phyloP scores from a whole-genome alignment of 2,113 vertebrate species.

The Rhinoderma darwinii region DNA sequence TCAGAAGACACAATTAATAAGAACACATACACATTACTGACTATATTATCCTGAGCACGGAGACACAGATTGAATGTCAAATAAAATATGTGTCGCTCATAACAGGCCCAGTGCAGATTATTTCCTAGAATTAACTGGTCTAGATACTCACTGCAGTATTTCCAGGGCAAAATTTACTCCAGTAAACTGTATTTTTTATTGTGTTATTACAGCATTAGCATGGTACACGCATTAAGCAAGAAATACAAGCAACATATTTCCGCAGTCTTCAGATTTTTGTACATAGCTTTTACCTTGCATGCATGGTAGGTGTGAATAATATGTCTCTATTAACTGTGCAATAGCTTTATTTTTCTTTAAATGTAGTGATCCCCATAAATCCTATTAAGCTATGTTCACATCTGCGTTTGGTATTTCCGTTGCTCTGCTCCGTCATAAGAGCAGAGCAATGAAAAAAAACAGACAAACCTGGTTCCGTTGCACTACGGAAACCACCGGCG shows the following conservation, averaged over 20 bases:
- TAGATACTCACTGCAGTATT: not conserved
- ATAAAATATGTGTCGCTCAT: not conserved
- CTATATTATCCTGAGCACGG: not conserved
- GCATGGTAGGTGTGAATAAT: not conserved
- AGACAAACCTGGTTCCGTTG: no score
- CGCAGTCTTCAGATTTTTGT: not conserved
- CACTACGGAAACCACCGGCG: no score
- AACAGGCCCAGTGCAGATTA: not conserved
- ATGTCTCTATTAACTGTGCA: not conserved
- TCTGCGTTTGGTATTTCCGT: no score
- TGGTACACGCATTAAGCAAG: not conserved
- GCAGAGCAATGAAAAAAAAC: no score
- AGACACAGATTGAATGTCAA: not conserved
- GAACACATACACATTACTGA: not conserved
- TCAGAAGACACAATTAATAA: not conserved
- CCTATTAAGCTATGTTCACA: no score
- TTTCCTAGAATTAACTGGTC: not conserved
- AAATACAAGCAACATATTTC: not conserved
- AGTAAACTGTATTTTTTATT: not conserved
- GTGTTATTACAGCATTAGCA: not conserved
- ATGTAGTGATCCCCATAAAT: not conserved
- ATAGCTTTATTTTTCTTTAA: not conserved
- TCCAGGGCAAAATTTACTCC: not conserved
- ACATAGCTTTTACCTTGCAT: not conserved
- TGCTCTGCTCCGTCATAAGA: no score